phyloP scores from a whole-genome alignment of 1,140 invertebrate species.

The Calycopis cecrops region DNA sequence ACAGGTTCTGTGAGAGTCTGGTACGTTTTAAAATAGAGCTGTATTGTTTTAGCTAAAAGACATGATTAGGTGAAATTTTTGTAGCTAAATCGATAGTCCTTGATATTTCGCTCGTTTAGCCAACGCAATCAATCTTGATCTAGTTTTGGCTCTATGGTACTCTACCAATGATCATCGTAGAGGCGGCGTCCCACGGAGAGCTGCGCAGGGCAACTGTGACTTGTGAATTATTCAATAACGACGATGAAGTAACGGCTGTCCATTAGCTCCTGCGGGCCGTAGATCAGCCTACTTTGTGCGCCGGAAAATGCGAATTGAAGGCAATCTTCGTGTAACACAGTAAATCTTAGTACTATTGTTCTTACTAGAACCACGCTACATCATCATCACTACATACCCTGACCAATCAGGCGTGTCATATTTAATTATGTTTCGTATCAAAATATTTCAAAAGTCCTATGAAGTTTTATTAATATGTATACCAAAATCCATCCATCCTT shows the following conservation, averaged over 20 bases:
- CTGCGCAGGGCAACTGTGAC: conserved; percentile 41
- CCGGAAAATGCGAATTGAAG: conserved; percentile 72
- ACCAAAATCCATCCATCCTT: too few species aligned
- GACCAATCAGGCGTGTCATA: too few species aligned
- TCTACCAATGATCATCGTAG: conserved; percentile 49
- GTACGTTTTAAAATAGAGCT: too few species aligned
- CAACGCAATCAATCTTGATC: conserved; percentile 9
- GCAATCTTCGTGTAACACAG: conserved; percentile 57
- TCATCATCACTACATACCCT: too few species aligned
- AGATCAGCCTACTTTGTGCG: conserved; percentile 63
- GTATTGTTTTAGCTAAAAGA: too few species aligned
- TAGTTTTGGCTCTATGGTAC: conserved; percentile 7
- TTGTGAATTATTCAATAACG: conserved; percentile 70
- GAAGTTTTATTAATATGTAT: too few species aligned
- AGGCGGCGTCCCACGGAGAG: conserved; percentile 33
- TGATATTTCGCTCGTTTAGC: conserved; percentile 7
- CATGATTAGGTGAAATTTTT: too few species aligned
- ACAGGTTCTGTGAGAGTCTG: too few species aligned
- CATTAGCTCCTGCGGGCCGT: conserved; percentile 52
- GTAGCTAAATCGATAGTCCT: too few species aligned
- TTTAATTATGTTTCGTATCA: too few species aligned
- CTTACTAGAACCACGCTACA: too few species aligned
- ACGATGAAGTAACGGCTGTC: conserved; percentile 68
- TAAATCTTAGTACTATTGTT: conserved; percentile 30
- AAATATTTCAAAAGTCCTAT: too few species aligned